These are phyloP conservation scores for Parnassius smintheus DNA, from an alignment of 2,888 invertebrate species.

Conservation along the genomic window DNA sequence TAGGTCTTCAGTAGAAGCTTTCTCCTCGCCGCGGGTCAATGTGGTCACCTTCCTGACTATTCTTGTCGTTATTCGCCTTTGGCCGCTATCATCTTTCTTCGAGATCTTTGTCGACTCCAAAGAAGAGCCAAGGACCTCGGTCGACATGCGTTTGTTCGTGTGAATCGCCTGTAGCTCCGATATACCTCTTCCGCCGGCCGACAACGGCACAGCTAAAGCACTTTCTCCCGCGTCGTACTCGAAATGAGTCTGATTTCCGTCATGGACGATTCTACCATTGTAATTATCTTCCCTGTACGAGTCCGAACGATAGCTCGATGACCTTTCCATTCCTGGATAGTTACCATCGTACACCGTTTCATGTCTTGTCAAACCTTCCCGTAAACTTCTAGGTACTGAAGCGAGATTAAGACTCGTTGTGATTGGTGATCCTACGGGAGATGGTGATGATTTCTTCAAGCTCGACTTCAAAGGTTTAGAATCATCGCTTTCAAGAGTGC, in stretches of 20 bases:
- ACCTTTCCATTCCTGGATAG: slow-evolving; percentile 70
- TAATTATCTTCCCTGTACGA: slow-evolving; percentile 70
- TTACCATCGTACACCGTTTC: slow-evolving; percentile 76
- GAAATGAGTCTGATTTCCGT: slow-evolving; percentile 76
- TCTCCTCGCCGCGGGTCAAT: slow-evolving; percentile 91
- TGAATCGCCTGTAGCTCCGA: slow-evolving; percentile 88
- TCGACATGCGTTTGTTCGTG: slow-evolving; percentile 90
- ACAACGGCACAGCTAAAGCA: slow-evolving; percentile 67
- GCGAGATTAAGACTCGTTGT: slow-evolving; percentile 82
- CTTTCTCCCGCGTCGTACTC: slow-evolving; percentile 70
- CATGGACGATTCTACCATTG: slow-evolving; percentile 71
- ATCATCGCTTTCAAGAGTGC: slow-evolving; percentile 84
- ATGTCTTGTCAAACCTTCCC: slow-evolving; percentile 75
- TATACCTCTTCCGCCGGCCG: slow-evolving; percentile 68
- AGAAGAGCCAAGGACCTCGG: slow-evolving; percentile 92
- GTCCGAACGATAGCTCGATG: slow-evolving; percentile 65
- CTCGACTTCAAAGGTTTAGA: slow-evolving; percentile 76
- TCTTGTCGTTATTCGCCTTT: slow-evolving; percentile 91
- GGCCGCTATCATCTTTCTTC: slow-evolving; percentile 88
- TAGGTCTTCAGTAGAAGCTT: slow-evolving; percentile 86
- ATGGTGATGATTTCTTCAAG: slow-evolving; percentile 71
- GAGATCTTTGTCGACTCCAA: slow-evolving; percentile 92
- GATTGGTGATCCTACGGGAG: slow-evolving; percentile 82
- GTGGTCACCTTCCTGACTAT: slow-evolving; percentile 94
- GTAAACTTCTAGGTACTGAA: slow-evolving; percentile 77